These are phyloP conservation scores for Polypterus senegalus DNA, from an alignment of 2,113 vertebrate genomes.

Conservation along the genomic window DNA sequence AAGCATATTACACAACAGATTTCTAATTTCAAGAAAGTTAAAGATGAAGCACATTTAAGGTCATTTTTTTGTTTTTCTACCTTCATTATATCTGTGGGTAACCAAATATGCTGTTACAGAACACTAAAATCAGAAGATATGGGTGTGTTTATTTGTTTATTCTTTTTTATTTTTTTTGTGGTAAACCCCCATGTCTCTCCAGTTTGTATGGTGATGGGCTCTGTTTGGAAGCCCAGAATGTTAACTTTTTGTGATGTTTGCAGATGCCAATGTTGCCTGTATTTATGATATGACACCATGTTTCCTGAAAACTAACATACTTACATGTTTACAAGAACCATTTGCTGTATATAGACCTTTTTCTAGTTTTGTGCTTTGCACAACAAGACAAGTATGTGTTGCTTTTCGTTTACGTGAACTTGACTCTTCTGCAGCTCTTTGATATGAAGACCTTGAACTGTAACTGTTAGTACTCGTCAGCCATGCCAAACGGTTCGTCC, in stretches of 20 bases:
- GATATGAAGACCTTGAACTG: slow-evolving; percentile 64
- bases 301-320: slow-evolving; percentile 78
- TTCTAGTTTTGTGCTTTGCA: slow-evolving; percentile 89
- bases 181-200: slow-evolving; percentile 44
- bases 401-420: slow-evolving; percentile 70
- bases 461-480: slow-evolving; percentile 69
- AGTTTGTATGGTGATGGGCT: slow-evolving; percentile 65
- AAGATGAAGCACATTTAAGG: slow-evolving; percentile 70
- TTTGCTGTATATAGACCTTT: slow-evolving; percentile 93
- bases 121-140: slow-evolving; percentile 61
- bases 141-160: slow-evolving; percentile 37
- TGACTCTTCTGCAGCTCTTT: slow-evolving; percentile 69
- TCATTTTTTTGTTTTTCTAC: slow-evolving; percentile 65
- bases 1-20: slow-evolving; percentile 42
- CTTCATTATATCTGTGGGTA: slow-evolving; percentile 66
- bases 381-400: slow-evolving; percentile 69
- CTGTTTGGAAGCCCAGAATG: slow-evolving; percentile 61
- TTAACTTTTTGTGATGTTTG: slow-evolving; percentile 77
- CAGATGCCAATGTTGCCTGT: slow-evolving; percentile 87
- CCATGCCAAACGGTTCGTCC: slow-evolving; percentile 78
- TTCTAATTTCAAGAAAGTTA: slow-evolving; percentile 51
- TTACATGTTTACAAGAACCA: slow-evolving; percentile 93
- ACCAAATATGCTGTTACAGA: slow-evolving; percentile 72
- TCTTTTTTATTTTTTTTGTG: too few species aligned
- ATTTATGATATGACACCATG: slow-evolving; percentile 75